Percentiles rank a stretch among this genome's conserved stretches.
Conservation (phyloP, 2,113 vertebrate species). For the Coturnix japonica region DNA sequence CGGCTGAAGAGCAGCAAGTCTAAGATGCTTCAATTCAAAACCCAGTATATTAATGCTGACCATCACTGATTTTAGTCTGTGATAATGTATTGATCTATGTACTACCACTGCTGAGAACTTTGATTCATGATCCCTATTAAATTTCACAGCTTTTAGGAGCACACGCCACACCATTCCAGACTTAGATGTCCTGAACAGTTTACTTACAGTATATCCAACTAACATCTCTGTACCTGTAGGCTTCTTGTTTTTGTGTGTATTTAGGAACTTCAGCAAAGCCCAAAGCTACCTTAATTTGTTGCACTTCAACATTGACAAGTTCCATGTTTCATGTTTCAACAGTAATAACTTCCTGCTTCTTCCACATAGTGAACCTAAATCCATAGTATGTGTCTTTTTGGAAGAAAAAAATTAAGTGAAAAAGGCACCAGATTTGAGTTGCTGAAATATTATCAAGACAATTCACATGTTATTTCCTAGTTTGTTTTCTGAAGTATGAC, state of each 20-base stretch:
- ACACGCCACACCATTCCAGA: neutral
- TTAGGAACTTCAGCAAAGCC: neutral
- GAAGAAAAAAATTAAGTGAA: neutral
- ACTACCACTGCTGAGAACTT: neutral
- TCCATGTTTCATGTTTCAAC: neutral
- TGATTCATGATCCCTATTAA: neutral
- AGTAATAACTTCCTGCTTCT: neutral
- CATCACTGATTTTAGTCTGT: conserved; percentile 49
- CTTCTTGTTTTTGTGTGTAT: neutral
- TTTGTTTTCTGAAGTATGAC: neutral
- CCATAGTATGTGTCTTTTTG: neutral
- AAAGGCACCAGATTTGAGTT: neutral
- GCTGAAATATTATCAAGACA: neutral
- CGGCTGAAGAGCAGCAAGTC: conserved; percentile 14
- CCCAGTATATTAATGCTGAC: conserved; percentile 39
- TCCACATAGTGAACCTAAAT: neutral
- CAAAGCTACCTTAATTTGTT: neutral
- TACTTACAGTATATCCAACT: neutral
- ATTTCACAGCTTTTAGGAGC: neutral
- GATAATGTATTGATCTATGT: conserved; percentile 58
- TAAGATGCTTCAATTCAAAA: conserved; percentile 1
- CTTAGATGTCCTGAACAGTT: neutral
- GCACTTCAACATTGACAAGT: neutral
- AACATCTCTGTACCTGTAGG: neutral
- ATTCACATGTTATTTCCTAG: neutral